Conservation (phyloP, 2,888 invertebrate species). For the Crematogaster levior region DNA sequence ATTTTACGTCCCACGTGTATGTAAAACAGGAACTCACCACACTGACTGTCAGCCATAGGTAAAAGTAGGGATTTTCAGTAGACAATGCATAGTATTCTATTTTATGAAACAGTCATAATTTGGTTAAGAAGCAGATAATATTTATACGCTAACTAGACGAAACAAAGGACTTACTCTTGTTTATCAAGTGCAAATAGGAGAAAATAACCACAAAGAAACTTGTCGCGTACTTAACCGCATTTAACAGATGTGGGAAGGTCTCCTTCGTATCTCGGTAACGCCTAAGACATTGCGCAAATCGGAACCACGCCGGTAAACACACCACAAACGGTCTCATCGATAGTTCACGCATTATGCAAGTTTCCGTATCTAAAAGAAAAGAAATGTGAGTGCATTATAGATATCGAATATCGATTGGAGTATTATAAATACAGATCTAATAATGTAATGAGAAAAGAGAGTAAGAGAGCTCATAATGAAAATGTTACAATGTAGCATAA, state of each 20-base stretch:
- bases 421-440: slow-evolving; percentile 12
- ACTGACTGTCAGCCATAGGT: slow-evolving; percentile 95
- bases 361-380: slow-evolving; percentile 84
- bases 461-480: neutral
- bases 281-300: slow-evolving; percentile 98
- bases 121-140: neutral
- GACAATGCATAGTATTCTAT: slow-evolving; percentile 85
- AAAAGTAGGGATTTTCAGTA: slow-evolving; percentile 93
- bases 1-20: slow-evolving; percentile 99
- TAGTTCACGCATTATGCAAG: slow-evolving; percentile 84
- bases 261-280: slow-evolving; percentile 97
- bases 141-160: neutral
- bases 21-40: slow-evolving; percentile 97
- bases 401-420: slow-evolving; percentile 19
- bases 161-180: slow-evolving; percentile 87
- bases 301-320: slow-evolving; percentile 98
- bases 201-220: slow-evolving; percentile 98
- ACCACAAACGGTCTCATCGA: slow-evolving; percentile 92
- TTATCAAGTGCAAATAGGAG: slow-evolving; percentile 90
- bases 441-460: neutral
- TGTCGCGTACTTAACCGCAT: slow-evolving; percentile 99
- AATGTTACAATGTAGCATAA: neutral
- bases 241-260: slow-evolving; percentile 97
- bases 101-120: slow-evolving; percentile 65
- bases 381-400: neutral